Conservation (phyloP, 2,888 invertebrate species). For the Drosophila colorata region DNA sequence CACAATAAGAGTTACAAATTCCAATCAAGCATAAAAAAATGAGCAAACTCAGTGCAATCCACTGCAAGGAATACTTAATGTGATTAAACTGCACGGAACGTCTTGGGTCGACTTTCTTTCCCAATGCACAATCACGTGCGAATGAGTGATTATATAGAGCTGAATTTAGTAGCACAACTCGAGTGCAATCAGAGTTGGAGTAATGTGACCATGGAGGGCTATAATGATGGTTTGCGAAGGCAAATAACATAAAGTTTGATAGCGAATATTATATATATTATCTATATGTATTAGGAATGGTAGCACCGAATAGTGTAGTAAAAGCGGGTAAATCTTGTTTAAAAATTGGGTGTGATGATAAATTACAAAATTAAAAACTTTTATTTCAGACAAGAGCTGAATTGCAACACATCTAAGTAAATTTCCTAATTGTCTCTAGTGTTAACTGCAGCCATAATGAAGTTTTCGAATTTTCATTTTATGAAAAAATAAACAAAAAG, state of each 20-base stretch:
- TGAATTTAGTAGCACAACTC: background rate
- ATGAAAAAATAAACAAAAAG: too few species aligned
- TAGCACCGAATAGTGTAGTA: background rate
- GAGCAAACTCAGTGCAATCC: background rate
- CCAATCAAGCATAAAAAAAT: background rate
- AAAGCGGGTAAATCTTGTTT: too few species aligned
- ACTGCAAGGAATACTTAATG: background rate
- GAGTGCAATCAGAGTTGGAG: background rate
- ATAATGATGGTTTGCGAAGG: background rate
- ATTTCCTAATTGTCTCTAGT: background rate
- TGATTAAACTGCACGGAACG: conserved; percentile 11
- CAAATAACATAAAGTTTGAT: background rate
- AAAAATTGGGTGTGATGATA: too few species aligned
- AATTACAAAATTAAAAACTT: too few species aligned
- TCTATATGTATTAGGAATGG: background rate
- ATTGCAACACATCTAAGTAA: background rate
- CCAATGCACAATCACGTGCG: conserved; percentile 30
- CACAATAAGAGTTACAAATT: too few species aligned
- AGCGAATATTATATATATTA: background rate
- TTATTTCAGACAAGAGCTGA: too few species aligned
- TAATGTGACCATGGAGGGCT: conserved; percentile 17
- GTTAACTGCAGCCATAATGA: too few species aligned
- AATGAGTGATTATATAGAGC: conserved; percentile 3
- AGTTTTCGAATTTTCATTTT: too few species aligned
- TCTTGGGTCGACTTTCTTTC: conserved; percentile 9